phyloP scores from a whole-genome alignment of 2,797 vertebrate genomes.

The Liparis tanakae region DNA sequence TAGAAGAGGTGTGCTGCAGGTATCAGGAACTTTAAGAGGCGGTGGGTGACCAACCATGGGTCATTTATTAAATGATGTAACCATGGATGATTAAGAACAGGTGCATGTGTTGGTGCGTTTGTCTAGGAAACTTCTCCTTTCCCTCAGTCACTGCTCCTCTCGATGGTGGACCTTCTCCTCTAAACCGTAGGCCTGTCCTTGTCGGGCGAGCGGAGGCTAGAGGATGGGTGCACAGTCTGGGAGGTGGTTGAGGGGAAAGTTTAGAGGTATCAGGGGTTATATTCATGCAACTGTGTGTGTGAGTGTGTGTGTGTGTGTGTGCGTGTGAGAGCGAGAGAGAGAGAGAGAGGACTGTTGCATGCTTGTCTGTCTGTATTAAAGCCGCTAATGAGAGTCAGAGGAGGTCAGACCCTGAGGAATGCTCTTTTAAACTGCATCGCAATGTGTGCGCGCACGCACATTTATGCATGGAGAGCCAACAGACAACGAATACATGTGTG shows the following conservation, averaged over 20 bases:
- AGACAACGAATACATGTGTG: constrained; percentile 46
- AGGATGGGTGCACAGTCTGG: constrained; percentile 17
- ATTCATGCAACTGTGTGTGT: constrained; percentile 46
- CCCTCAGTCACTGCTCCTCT: constrained; percentile 17
- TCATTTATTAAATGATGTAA: constrained; percentile 8
- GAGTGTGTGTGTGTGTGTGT: constrained; percentile 22
- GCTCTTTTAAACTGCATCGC: constrained; percentile 54
- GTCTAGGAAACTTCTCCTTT: constrained; percentile 54
- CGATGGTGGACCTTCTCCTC: constrained; percentile 44
- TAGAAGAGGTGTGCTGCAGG: neutral
- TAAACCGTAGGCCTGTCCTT: constrained; percentile 46
- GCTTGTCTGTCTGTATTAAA: constrained; percentile 56
- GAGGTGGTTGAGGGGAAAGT: constrained; percentile 63
- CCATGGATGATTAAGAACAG: constrained; percentile 17
- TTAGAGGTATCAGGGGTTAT: constrained; percentile 60
- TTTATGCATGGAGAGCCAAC: neutral
- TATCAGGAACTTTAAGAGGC: constrained; percentile 8
- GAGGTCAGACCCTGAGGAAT: constrained; percentile 62
- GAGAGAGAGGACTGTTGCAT: constrained; percentile 19
- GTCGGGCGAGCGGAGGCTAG: constrained; percentile 31
- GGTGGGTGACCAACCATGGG: neutral
- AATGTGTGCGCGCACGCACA: constrained; percentile 19
- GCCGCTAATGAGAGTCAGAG: constrained; percentile 64
- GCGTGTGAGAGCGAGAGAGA: constrained; percentile 10
- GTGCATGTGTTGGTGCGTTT: constrained; percentile 28